Evolutionary conservation across 2,888 invertebrate genomes (phyloP).

Genomic region (Dorcus hopei): DNA sequence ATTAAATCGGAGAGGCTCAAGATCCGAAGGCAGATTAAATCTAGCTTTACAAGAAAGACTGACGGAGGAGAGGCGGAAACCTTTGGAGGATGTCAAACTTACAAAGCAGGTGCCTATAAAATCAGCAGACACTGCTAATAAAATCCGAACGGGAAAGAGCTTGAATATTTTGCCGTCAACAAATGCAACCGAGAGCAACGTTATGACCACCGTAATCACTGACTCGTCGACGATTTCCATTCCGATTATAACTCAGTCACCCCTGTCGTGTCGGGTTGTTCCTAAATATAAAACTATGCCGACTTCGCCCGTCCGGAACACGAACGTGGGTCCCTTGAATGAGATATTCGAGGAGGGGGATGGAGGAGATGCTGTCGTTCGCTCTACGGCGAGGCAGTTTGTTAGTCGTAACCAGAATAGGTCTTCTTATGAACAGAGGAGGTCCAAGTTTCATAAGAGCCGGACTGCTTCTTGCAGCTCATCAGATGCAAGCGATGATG

Average conservation of each 20-base stretch:
- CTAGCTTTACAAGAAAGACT: constrained; percentile 63
- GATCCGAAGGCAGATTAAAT: constrained; percentile 77
- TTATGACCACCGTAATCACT: constrained; percentile 50
- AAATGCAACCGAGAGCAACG: constrained; percentile 20
- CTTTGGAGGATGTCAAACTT: constrained; percentile 8
- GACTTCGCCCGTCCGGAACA: constrained; percentile 49
- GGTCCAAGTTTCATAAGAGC: constrained; percentile 68
- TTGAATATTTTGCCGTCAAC: constrained; percentile 28
- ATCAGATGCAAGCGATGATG: constrained; percentile 89
- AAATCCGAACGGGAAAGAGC: not conserved
- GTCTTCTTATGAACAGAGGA: constrained; percentile 55
- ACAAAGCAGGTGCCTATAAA: not conserved
- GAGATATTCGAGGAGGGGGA: constrained; percentile 69
- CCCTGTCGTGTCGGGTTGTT: constrained; percentile 37
- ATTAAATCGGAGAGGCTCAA: constrained; percentile 67
- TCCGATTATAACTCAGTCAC: constrained; percentile 49
- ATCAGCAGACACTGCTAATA: not conserved
- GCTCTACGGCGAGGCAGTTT: constrained; percentile 35
- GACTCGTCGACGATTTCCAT: constrained; percentile 57
- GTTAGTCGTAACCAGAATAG: constrained; percentile 41
- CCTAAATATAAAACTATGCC: constrained; percentile 60
- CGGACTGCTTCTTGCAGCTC: constrained; percentile 89
- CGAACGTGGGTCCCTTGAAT: constrained; percentile 51
- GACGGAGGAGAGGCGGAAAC: constrained; percentile 56
- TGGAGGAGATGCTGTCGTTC: constrained; percentile 26